These are phyloP conservation scores for Acinonyx jubatus DNA, from an alignment of 2,113 vertebrate species.

Conservation along the genomic window DNA sequence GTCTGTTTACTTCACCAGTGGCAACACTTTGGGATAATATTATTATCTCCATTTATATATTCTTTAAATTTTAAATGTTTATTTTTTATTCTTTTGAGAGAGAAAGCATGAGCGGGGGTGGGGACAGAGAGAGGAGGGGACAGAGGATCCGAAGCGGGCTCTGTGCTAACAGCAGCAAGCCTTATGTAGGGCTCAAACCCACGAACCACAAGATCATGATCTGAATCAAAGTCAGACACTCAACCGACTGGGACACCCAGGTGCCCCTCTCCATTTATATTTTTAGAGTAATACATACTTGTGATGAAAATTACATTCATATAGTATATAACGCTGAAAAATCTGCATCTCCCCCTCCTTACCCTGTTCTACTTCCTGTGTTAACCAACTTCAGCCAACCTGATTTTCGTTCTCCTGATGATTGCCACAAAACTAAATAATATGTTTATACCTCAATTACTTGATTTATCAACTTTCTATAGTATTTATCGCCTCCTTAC, in stretches of 20 bases:
- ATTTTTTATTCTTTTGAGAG: not conserved
- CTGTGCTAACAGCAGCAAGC: not conserved
- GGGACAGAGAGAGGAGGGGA: not conserved
- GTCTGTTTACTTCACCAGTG: not conserved
- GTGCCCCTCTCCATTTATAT: not conserved
- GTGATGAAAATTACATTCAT: not conserved
- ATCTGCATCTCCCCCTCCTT: not conserved
- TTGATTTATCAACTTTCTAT: not conserved
- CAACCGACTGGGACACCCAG: not conserved
- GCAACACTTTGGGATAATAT: not conserved
- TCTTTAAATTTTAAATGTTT: not conserved
- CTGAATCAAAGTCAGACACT: not conserved
- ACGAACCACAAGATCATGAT: not conserved
- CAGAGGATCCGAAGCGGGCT: not conserved
- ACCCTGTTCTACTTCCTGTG: not conserved
- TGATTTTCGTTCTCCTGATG: not conserved
- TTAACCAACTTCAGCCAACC: not conserved
- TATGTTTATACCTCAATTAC: not conserved
- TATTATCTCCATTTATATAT: not conserved
- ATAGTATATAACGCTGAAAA: not conserved
- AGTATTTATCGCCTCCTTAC: not conserved
- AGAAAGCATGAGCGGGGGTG: not conserved
- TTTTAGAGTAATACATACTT: conserved; percentile 14
- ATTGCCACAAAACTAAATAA: not conserved
- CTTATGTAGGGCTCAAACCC: not conserved